phyloP scores from a whole-genome alignment of 2,797 vertebrate species.

The Podarcis lilfordi region DNA sequence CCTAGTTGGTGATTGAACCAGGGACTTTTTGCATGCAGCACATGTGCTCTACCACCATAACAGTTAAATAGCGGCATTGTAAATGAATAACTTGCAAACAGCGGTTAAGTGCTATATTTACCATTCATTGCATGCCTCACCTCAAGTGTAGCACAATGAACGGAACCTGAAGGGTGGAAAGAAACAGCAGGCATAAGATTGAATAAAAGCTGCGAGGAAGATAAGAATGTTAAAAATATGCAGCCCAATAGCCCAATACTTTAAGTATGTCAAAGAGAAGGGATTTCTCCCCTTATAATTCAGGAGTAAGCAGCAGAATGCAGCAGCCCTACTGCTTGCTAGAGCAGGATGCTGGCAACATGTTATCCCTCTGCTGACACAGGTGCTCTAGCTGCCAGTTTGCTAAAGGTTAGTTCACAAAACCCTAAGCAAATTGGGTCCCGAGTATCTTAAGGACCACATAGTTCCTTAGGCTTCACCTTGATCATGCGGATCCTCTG shows the following conservation, averaged over 20 bases:
- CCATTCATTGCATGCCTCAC: background rate
- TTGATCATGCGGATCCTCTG: too few relatives aligned
- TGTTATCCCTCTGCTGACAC: too few relatives aligned
- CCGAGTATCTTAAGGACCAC: too few relatives aligned
- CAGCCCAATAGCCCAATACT: background rate
- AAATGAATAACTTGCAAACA: background rate
- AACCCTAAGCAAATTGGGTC: too few relatives aligned
- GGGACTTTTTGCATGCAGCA: too few relatives aligned
- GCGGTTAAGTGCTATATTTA: conserved; percentile 26
- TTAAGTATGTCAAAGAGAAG: background rate
- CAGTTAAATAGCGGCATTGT: background rate
- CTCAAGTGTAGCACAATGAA: background rate
- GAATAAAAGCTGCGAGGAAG: conserved; percentile 3
- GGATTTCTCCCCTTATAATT: too few relatives aligned
- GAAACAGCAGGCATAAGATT: background rate
- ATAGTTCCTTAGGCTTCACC: too few relatives aligned
- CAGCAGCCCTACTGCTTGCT: too few relatives aligned
- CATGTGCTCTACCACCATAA: background rate
- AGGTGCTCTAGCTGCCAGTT: too few relatives aligned
- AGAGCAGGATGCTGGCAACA: too few relatives aligned
- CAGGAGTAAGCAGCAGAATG: background rate
- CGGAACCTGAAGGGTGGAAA: conserved; percentile 23
- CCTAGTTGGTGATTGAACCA: too few relatives aligned
- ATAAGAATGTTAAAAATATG: background rate
- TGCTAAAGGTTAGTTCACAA: too few relatives aligned